Evolutionary conservation across 2,113 vertebrate genomes (phyloP).

Genomic region (Stomatorhinus ivindoensis): DNA sequence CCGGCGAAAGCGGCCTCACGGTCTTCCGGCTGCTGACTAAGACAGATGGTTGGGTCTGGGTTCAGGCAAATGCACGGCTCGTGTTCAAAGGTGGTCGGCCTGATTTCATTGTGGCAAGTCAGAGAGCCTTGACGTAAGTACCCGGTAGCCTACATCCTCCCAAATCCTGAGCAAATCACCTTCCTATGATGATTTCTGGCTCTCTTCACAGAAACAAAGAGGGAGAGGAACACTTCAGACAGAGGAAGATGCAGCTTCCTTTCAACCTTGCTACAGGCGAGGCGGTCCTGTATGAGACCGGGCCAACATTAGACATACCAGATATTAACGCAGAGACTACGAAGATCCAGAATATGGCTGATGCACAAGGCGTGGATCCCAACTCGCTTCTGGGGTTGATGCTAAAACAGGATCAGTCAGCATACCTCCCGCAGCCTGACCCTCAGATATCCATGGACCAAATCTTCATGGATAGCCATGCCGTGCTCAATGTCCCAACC

Average conservation of each 20-base stretch:
- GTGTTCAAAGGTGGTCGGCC: slow-evolving; percentile 64
- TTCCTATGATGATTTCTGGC: not conserved
- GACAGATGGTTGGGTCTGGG: slow-evolving; percentile 63
- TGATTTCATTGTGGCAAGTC: slow-evolving; percentile 63
- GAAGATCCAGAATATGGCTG: slow-evolving; percentile 21
- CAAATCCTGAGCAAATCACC: too few species aligned
- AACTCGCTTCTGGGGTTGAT: slow-evolving; percentile 58
- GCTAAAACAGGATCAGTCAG: slow-evolving; percentile 55
- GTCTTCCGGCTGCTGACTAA: slow-evolving; percentile 72
- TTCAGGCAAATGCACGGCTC: slow-evolving; percentile 66
- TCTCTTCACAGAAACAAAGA: slow-evolving; percentile 56
- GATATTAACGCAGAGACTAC: slow-evolving; percentile 21
- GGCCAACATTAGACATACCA: slow-evolving; percentile 44
- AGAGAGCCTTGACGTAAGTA: slow-evolving; percentile 66
- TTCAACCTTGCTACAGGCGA: slow-evolving; percentile 67
- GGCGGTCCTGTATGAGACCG: slow-evolving; percentile 56
- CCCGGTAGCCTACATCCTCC: not conserved
- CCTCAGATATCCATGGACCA: slow-evolving; percentile 49
- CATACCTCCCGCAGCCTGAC: slow-evolving; percentile 26
- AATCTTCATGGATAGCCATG: slow-evolving; percentile 50
- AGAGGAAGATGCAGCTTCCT: slow-evolving; percentile 60
- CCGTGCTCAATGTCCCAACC: slow-evolving; percentile 44
- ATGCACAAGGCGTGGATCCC: slow-evolving; percentile 29
- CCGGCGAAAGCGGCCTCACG: slow-evolving; percentile 60
- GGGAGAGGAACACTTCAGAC: slow-evolving; percentile 66